Conservation (phyloP, 2,797 vertebrate genomes). For the Cephalopachus bancanus region DNA sequence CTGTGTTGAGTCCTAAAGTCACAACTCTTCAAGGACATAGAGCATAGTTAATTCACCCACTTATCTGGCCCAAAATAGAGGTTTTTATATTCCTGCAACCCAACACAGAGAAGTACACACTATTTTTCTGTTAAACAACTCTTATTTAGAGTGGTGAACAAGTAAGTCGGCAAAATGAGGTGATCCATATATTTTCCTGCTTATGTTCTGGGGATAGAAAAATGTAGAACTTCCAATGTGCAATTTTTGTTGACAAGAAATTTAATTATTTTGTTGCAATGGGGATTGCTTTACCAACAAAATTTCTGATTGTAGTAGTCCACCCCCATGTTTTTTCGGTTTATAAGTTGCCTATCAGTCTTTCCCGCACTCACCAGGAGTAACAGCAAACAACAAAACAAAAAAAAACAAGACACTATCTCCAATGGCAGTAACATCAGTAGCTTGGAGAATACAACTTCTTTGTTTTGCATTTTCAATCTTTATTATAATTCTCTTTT, state of each 20-base stretch:
- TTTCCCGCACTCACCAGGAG: neutral
- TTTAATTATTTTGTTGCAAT: slow-evolving; percentile 61
- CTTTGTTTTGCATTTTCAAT: slow-evolving; percentile 19
- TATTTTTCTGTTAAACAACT: slow-evolving; percentile 55
- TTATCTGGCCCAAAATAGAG: neutral
- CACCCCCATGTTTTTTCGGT: neutral
- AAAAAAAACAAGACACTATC: neutral
- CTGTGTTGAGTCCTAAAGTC: neutral
- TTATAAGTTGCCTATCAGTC: slow-evolving; percentile 41
- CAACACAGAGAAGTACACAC: neutral
- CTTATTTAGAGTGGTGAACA: neutral
- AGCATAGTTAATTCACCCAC: neutral
- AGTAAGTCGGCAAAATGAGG: neutral
- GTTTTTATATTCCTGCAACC: slow-evolving; percentile 36
- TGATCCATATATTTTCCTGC: slow-evolving; percentile 3
- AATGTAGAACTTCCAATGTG: slow-evolving; percentile 42
- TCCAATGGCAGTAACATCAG: neutral
- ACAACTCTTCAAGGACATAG: neutral
- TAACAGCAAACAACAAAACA: neutral
- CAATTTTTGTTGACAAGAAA: slow-evolving; percentile 72
- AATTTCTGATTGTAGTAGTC: slow-evolving; percentile 35
- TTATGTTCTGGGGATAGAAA: slow-evolving; percentile 36
- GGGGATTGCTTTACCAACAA: slow-evolving; percentile 48
- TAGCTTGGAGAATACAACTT: slow-evolving; percentile 45
- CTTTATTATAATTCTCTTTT: slow-evolving; percentile 62